Conservation (phyloP, 2,797 vertebrate genomes). For the Neosilurus mollespiculum region DNA sequence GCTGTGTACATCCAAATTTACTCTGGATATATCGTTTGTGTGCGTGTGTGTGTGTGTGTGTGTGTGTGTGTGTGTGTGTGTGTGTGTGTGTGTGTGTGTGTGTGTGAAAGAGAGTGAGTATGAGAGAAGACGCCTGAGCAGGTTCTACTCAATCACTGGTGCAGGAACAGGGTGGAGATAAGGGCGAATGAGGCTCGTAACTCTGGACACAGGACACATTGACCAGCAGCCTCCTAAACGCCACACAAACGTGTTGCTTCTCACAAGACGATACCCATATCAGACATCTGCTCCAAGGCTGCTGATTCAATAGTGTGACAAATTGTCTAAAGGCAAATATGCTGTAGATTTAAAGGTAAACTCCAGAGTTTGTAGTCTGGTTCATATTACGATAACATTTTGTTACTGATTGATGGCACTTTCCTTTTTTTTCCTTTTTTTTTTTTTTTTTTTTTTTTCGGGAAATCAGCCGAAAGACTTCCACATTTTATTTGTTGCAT, state of each 20-base stretch:
- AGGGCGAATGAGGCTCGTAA: conserved; percentile 52
- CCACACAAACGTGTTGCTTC: conserved; percentile 60
- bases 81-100: conserved; percentile 28
- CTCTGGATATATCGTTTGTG: neutral
- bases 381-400: neutral
- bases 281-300: conserved; percentile 39
- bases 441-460: too few relatives aligned
- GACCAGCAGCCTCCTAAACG: conserved; percentile 48
- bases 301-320: conserved; percentile 31
- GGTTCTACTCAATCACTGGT: conserved; percentile 66
- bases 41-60: too few relatives aligned
- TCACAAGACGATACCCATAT: conserved; percentile 48
- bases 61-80: conserved; percentile 55
- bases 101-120: conserved; percentile 47
- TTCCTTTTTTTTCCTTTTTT: neutral
- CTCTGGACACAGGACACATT: conserved; percentile 41
- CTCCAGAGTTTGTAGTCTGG: conserved; percentile 17
- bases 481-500: neutral
- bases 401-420: conserved; percentile 17
- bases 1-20: neutral
- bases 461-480: neutral
- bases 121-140: conserved; percentile 56
- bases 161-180: conserved; percentile 60
- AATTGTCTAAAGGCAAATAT: conserved; percentile 49
- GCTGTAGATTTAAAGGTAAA: conserved; percentile 36